These are phyloP conservation scores for Chrysochloris asiatica DNA, from an alignment of 2,113 vertebrate genomes.

Conservation along the genomic window DNA sequence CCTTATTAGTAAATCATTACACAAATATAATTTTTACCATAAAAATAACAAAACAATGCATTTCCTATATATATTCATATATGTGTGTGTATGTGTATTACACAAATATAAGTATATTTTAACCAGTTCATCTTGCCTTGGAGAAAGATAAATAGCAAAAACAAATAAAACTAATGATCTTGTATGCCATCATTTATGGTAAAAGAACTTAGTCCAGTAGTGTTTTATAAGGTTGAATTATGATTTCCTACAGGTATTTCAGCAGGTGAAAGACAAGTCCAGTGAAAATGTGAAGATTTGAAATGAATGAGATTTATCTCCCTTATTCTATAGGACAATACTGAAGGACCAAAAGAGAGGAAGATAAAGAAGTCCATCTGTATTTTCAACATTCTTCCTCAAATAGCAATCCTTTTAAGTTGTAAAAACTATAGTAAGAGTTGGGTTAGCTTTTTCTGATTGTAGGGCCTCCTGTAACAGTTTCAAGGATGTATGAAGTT, in stretches of 20 bases:
- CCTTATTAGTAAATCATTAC: background rate
- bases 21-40: slow-evolving; percentile 20
- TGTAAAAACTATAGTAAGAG: background rate
- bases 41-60: background rate
- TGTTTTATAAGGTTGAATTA: too few relatives aligned
- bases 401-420: background rate
- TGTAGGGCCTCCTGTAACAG: background rate
- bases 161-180: background rate
- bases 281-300: background rate
- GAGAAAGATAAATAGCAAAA: slow-evolving; percentile 29
- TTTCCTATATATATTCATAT: too few relatives aligned
- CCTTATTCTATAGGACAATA: background rate
- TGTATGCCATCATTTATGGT: background rate
- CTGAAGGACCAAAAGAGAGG: background rate
- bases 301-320: background rate
- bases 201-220: background rate
- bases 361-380: background rate
- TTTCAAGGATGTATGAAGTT: slow-evolving; percentile 28
- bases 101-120: background rate
- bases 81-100: too few relatives aligned
- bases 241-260: too few relatives aligned
- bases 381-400: slow-evolving; percentile 25
- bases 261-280: background rate
- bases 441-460: background rate
- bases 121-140: slow-evolving; percentile 10